Base-by-base conservation (phyloP, 2,113 vertebrate species). In the Platysteira castanea region DNA sequence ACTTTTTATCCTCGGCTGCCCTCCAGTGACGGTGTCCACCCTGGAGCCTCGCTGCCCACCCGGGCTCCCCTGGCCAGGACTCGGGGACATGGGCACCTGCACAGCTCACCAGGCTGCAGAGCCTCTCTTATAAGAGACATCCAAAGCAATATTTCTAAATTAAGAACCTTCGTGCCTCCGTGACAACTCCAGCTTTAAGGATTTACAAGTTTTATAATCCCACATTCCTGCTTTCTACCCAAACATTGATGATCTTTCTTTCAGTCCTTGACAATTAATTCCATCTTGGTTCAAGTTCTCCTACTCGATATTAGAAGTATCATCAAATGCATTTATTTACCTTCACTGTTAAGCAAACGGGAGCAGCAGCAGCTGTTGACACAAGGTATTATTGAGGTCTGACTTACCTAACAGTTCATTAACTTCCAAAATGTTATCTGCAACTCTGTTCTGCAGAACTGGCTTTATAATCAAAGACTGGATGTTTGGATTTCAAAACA, bases 401-500 rank as follows among this genome's bases (percentile, higher is more conserved):
- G 79, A 13, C 54, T 85, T 68, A 26, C 41, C 78, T 56, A 31
- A 78, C 49, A 73, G 37, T 12, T 39, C 77, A 69, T 83, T 79
- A 90, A 30, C 92, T 77, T 31, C 35, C 52, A 83, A 85, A 90
- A 71, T 41, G 14, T 91, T 85, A 60, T 88, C 94, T 91, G 57
- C 5, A n/a, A 5, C 35, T 73, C 60, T 19, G 11, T 50, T 93
- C 79, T 71, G 61, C 49, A 83, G 39, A 89, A 57, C 46, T 77
- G 47, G 33, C 75, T 95, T 85, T 54, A 73, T 84, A 89, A 87
- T 49, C 87, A 60, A 76, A 75, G 44, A 23, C 41, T 60, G 4
- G 39, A 65, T 42, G 39, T 88, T 94, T 89, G 57, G 64, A 90
- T 96, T 96, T 85, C 82, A 74, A 91, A 93, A 78, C n/a, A 41